Conservation (phyloP, 2,888 invertebrate genomes). For the Dynastes grantii region DNA sequence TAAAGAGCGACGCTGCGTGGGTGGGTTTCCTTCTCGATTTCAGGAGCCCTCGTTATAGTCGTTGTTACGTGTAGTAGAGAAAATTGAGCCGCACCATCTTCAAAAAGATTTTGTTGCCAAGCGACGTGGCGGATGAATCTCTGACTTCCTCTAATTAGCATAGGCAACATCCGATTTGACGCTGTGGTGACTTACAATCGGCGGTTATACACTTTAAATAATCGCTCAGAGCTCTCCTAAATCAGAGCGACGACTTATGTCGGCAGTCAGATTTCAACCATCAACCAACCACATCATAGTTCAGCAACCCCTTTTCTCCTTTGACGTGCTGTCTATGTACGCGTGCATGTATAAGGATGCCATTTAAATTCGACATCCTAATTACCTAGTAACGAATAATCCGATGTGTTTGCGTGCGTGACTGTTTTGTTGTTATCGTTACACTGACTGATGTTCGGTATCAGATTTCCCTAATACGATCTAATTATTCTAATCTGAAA, state of each 20-base stretch:
- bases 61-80: slow-evolving; percentile 17
- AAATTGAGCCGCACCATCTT: slow-evolving; percentile 41
- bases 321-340: slow-evolving; percentile 22
- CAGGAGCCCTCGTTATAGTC: not conserved
- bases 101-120: slow-evolving; percentile 63
- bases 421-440: slow-evolving; percentile 31
- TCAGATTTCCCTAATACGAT: slow-evolving; percentile 34
- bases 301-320: slow-evolving; percentile 32
- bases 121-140: slow-evolving; percentile 63
- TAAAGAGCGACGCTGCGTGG: slow-evolving; percentile 27
- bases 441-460: slow-evolving; percentile 35
- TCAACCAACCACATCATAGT: not conserved
- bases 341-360: slow-evolving; percentile 16
- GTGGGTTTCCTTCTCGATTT: slow-evolving; percentile 18
- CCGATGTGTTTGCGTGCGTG: slow-evolving; percentile 6
- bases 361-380: slow-evolving; percentile 34
- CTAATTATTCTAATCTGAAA: slow-evolving; percentile 39
- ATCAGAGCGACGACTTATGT: slow-evolving; percentile 34
- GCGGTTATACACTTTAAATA: slow-evolving; percentile 63
- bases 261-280: slow-evolving; percentile 36
- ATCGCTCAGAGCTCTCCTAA: slow-evolving; percentile 56
- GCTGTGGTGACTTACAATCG: slow-evolving; percentile 63
- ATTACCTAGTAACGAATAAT: slow-evolving; percentile 42
- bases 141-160: slow-evolving; percentile 66
- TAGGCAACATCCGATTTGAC: slow-evolving; percentile 66